Base-by-base conservation (phyloP, 1,140 invertebrate genomes). In the Neodiprion virginianus region DNA sequence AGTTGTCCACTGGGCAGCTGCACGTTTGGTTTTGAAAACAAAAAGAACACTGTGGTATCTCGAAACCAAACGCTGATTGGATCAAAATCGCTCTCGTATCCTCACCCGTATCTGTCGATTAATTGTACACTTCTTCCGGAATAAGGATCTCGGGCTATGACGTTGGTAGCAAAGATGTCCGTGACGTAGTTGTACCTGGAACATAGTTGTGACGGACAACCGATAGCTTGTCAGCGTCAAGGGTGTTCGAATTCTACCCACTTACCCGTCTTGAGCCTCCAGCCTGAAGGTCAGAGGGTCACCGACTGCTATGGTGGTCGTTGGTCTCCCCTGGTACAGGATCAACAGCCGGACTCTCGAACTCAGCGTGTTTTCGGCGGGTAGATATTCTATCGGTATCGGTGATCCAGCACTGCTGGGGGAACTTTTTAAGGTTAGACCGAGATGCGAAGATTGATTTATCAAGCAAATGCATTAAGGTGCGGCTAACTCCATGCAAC, bases 161-260 rank as follows among this genome's bases (percentile, higher is more conserved):
- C 96, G 85, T 97, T 97, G 0, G 95, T 97, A 2, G 96, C 96
- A 83, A 97, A 98, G 73, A 98, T 97, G 80, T 98, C 96, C 0
- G 94, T 94, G 0, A 92, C 91, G 77, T 96, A 96, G 85, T 96
- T 96, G 81, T 96, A 96, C 7, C 86, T 88, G n/a, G 17, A 74
- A 72, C 69, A 79, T 7, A 23, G 11, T 5, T 66, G 21, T 66
- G 14, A 40, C 28, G 5, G 28, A 40, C 5, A 5, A 40, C 28
- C 2, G 14, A 66, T 66, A 3, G 1, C 21, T 66, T 0, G 1
- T 5, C 21, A 7, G 21, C 61, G 14, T 1, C 61, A 66, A n/a
- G 14, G 4, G 4, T 21, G 14, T 7, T 21, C 1, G 1, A n/a
- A 66, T 66, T 66, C 61, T 7, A 66, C 14, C 61, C 67, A 48